Conservation (phyloP, 2,797 vertebrate genomes). For the Saxicola maurus region DNA sequence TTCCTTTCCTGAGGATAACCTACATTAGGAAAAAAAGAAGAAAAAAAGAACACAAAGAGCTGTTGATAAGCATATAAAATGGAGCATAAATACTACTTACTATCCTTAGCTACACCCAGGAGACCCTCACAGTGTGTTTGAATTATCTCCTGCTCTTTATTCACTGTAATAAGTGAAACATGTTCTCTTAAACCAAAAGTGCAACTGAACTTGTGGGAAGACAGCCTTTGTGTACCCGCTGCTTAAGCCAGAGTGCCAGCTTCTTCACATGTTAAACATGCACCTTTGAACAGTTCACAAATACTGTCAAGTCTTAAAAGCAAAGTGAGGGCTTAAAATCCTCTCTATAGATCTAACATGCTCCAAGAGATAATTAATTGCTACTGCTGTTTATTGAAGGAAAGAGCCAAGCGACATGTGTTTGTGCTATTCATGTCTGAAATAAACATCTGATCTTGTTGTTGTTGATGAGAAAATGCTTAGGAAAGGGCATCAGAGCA, state of each 20-base stretch:
- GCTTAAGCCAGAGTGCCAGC: background rate
- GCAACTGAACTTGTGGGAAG: background rate
- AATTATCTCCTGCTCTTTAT: background rate
- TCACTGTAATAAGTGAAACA: background rate
- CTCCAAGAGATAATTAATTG: constrained; percentile 24
- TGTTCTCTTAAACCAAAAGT: background rate
- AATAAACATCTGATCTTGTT: constrained; percentile 21
- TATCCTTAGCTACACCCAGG: background rate
- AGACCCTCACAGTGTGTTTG: background rate
- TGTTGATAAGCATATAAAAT: constrained; percentile 48
- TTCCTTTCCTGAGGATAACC: constrained; percentile 18
- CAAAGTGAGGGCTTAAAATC: background rate
- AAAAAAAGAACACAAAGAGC: background rate
- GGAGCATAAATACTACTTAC: background rate
- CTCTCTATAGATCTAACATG: background rate
- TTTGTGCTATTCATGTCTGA: background rate
- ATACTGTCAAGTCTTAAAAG: background rate
- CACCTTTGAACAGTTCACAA: background rate
- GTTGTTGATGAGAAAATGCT: background rate
- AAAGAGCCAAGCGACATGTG: constrained; percentile 16
- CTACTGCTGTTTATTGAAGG: background rate
- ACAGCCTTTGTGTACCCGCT: background rate
- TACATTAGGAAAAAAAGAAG: background rate
- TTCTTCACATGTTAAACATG: background rate
- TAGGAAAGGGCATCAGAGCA: background rate